Conservation (phyloP, 2,888 invertebrate species). For the Hydriomena furcata region DNA sequence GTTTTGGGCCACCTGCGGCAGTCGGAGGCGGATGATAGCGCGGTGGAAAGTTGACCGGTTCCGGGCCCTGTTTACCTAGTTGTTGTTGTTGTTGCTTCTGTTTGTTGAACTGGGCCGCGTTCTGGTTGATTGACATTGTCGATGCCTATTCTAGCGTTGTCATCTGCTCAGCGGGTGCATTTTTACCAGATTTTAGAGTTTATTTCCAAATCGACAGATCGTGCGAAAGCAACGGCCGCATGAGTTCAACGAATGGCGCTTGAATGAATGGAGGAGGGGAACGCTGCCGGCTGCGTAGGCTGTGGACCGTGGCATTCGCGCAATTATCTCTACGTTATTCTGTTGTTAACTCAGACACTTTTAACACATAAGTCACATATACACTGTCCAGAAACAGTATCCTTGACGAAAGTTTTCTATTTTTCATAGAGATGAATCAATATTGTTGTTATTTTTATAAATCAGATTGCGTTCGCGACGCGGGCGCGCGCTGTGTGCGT, state of each 20-base stretch:
- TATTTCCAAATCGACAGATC: conserved; percentile 64
- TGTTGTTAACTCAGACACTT: conserved; percentile 19
- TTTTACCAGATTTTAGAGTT: conserved; percentile 47
- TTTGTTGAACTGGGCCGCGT: conserved; percentile 75
- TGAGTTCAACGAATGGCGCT: conserved; percentile 80
- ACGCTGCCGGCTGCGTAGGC: conserved; percentile 79
- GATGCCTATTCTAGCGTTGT: conserved; percentile 51
- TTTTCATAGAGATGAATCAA: conserved; percentile 38
- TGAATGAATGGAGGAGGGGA: conserved; percentile 78
- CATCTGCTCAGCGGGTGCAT: conserved; percentile 60
- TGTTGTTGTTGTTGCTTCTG: conserved; percentile 74
- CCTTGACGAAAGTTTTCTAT: conserved; percentile 16
- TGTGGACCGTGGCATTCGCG: conserved; percentile 79
- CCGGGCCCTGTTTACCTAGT: conserved; percentile 80
- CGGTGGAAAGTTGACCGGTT: conserved; percentile 86
- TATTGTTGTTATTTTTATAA: conserved; percentile 53
- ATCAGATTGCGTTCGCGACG: conserved; percentile 56
- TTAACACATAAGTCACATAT: conserved; percentile 42
- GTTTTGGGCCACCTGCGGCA: conserved; percentile 85
- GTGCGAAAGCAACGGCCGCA: conserved; percentile 63
- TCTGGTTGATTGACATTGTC: conserved; percentile 80
- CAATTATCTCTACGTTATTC: conserved; percentile 54
- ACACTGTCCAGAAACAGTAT: conserved; percentile 16
- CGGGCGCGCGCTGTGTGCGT: conserved; percentile 70
- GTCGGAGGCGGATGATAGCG: conserved; percentile 91